Evolutionary conservation across 2,113 vertebrate genomes (phyloP), one percentile per base, ranked within the genome.

Genomic region (Rynchops niger): DNA sequence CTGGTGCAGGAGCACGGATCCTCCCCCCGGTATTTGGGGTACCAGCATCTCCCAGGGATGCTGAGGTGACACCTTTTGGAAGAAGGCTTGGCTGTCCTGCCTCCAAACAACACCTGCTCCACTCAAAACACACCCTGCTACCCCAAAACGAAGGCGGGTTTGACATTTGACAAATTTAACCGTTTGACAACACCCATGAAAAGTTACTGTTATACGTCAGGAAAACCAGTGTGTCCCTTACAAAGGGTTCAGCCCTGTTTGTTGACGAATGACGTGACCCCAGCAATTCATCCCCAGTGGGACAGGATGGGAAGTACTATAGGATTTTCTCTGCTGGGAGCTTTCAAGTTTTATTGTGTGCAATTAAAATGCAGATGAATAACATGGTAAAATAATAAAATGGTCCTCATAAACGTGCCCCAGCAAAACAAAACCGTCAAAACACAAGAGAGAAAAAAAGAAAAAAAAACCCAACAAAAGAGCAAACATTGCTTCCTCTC

Each of bases 281-380:
- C 86, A 71, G 81, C 89, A 69, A 66, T 93, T 89, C 69, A 3
- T 83, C 80, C 88, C 95, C 94, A 62, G n/a, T 89, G 95, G 92
- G 96, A 97, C 90, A 86, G 96, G 94, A 95, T 92, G 88, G 92
- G 70, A 95, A 91, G 89, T 5, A 10, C 78, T 62, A 89, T 72
- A 94, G 73, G 94, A 87, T 95, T 94, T 82, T 93, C 94, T 97
- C 89, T 94, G 87, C 91, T 94, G 94, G 97, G 66, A 97, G 95
- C 95, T 95, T 97, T 96, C 86, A 95, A 91, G 83, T 97, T 97
- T 97, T 96, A 97, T 90, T 90, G 94, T 61, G 62, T 76, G 93
- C 93, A 95, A 90, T 97, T 94, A 96, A 96, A 97, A 97, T 71
- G 87, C 67, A 96, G 93, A 96, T 96, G 89, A 97, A 93, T 85